Conservation (phyloP, 2,113 vertebrate species). For the Pseudorhombus dupliciocellatus region DNA sequence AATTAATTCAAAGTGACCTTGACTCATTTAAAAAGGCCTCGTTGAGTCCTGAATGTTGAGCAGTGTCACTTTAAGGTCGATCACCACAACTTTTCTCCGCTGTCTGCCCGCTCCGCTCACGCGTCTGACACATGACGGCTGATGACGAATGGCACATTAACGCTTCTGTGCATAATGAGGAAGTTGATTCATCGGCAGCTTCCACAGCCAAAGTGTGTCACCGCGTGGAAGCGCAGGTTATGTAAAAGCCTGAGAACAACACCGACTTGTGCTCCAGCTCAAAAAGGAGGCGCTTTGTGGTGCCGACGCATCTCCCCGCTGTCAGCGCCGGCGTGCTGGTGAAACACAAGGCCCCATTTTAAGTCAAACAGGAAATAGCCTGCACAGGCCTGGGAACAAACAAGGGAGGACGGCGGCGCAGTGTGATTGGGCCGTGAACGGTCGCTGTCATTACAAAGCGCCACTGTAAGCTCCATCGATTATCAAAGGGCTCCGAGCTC, state of each 20-base stretch:
- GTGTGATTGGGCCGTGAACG: slow-evolving; percentile 73
- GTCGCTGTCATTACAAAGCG: slow-evolving; percentile 75
- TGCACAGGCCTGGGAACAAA: slow-evolving; percentile 70
- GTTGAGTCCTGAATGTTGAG: neutral
- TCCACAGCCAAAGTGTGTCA: slow-evolving; percentile 32
- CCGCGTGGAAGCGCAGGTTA: slow-evolving; percentile 31
- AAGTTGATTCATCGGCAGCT: slow-evolving; percentile 22
- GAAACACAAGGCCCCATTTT: slow-evolving; percentile 66
- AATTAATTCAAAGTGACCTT: neutral
- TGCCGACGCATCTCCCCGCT: slow-evolving; percentile 44
- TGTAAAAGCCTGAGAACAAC: slow-evolving; percentile 60
- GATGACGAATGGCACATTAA: slow-evolving; percentile 25
- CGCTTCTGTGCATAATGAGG: slow-evolving; percentile 14
- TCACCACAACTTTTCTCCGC: neutral
- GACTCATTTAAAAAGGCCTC: neutral
- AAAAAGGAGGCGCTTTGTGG: slow-evolving; percentile 61
- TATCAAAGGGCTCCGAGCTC: slow-evolving; percentile 78
- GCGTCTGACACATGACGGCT: slow-evolving; percentile 3
- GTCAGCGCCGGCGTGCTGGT: slow-evolving; percentile 60
- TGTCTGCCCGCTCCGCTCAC: neutral
- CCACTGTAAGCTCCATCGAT: slow-evolving; percentile 77
- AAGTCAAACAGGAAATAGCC: slow-evolving; percentile 75
- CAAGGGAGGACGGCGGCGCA: slow-evolving; percentile 58
- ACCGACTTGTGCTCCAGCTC: slow-evolving; percentile 25
- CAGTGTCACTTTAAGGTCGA: neutral